These are phyloP conservation scores for Sterrhoptilus dennistouni DNA, from an alignment of 2,113 vertebrate species.

Conservation along the genomic window DNA sequence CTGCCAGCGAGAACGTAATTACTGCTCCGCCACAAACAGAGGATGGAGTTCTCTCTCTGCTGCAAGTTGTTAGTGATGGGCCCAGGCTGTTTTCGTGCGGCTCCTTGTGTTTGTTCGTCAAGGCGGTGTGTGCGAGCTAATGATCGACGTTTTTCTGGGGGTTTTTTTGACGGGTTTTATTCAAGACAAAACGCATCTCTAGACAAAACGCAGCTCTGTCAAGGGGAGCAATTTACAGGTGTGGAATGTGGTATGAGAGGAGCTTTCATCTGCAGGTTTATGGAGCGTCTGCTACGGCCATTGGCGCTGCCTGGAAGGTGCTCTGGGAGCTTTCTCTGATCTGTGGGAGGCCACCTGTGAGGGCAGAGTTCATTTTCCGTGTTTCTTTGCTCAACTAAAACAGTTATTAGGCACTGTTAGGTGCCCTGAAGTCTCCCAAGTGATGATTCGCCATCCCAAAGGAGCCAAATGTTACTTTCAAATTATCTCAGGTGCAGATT, in stretches of 20 bases:
- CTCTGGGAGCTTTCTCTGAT: neutral
- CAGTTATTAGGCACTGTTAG: neutral
- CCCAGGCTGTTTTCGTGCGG: neutral
- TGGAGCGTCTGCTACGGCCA: neutral
- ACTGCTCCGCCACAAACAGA: slow-evolving; percentile 55
- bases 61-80: slow-evolving; percentile 42
- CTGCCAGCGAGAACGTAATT: slow-evolving; percentile 64
- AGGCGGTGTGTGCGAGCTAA: neutral
- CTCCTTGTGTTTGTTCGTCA: neutral
- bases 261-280: neutral
- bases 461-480: neutral
- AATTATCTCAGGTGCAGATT: neutral
- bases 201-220: neutral
- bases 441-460: neutral
- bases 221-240: neutral
- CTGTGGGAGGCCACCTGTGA: neutral
- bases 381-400: neutral
- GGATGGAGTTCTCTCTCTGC: slow-evolving; percentile 39
- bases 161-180: neutral
- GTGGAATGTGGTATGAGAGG: neutral
- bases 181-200: neutral
- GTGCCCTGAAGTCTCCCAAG: neutral
- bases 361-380: neutral
- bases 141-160: too few species aligned
- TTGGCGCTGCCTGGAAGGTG: neutral